Percentiles rank a stretch among this genome's conserved stretches.
Conservation (phyloP, 2,888 invertebrate genomes). For the Archips xylosteana region DNA sequence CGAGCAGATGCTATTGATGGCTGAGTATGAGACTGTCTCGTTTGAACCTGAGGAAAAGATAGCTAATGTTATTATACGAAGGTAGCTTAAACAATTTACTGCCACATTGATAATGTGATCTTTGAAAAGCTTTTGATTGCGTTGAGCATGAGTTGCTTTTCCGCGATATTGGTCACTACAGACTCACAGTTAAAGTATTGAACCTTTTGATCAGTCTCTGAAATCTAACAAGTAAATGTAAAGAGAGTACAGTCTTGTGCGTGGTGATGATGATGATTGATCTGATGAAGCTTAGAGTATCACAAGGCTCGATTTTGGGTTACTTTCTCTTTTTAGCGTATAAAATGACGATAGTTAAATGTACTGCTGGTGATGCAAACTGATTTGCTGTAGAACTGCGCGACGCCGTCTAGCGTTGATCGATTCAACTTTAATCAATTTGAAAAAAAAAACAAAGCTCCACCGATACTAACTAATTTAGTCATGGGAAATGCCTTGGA, state of each 20-base stretch:
- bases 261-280: neutral
- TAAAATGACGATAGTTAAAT: neutral
- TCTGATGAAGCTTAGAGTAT: neutral
- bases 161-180: neutral
- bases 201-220: too few species aligned
- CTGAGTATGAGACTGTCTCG: constrained; percentile 78
- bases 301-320: neutral
- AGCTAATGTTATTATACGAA: neutral
- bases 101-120: neutral
- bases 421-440: too few species aligned
- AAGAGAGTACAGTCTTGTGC: neutral
- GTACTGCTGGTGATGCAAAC: too few species aligned
- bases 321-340: constrained; percentile 25
- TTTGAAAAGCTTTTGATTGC: neutral
- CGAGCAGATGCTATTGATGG: constrained; percentile 88
- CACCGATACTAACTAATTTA: too few species aligned
- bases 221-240: neutral
- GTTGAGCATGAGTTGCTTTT: neutral
- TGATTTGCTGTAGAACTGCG: too few species aligned
- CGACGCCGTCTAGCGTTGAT: too few species aligned
- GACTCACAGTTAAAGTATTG: neutral
- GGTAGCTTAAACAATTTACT: too few species aligned
- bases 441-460: too few species aligned
- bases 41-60: constrained; percentile 54
- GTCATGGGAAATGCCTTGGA: too few species aligned